Base-by-base conservation (phyloP, 2,888 invertebrate genomes). In the Synanthedon myopaeformis region DNA sequence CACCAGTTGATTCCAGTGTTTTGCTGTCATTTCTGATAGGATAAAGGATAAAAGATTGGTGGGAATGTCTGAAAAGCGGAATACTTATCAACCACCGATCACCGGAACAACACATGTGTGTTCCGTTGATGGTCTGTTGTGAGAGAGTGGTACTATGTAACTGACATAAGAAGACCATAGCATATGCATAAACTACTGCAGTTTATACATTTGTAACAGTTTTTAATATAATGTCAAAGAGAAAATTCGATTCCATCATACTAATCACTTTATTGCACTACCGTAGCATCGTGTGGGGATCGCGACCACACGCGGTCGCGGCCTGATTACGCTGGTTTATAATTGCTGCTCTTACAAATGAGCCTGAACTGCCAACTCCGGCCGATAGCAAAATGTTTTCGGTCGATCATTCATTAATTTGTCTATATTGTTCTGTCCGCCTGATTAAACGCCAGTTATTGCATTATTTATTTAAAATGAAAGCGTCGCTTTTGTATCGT, bases 261-360 rank as follows among this genome's bases (percentile, higher is more conserved):
- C 66, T 71, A 71, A 71, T 69, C 69, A 66, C 61, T 68, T 67
- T 66, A 70, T 67, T 64, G 66, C 59, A 10, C 35, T 13, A 55
- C 58, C 56, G 59, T 59, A 53, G 65, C 63, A 63, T 62, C 65
- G 60, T 35, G 35, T 2, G 35, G 61, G 62, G 58, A 58, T 55
- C 63, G 63, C 60, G 65, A 73, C 72, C 72, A 65, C 74, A 67
- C 66, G 60, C 61, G 59, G 63, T 67, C 68, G 62, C 67, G 59
- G 64, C 66, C 81, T 83, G 83, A 86, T 86, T 85, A 83, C 76
- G 72, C 68, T 56, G 66, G 65, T 74, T 78, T 79, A 83, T 85
- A 84, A 85, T 85, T 83, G 78, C 75, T 65, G 72, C 79, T 74
- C 79, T 78, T 80, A 79, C 82, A 84, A 83, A 82, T 80, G 82